A percentile compares a stretch with the other conserved stretches of the same genome.
phyloP scores from a whole-genome alignment of 2,888 invertebrate genomes.

The Thecophora atra region DNA sequence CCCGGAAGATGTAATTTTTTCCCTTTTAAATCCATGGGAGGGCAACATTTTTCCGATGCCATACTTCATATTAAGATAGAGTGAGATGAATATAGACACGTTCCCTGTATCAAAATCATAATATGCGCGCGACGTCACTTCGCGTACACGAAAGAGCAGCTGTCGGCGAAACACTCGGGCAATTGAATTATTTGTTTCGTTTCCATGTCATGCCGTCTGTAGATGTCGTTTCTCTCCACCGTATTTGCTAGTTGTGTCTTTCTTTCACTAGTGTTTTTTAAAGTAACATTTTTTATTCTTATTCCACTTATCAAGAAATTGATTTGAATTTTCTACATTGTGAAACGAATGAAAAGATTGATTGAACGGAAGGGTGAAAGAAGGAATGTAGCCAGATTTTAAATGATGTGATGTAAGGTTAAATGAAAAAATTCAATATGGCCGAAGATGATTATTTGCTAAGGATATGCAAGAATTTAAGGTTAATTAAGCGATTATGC shows the following conservation, averaged over 20 bases:
- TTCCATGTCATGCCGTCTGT: background rate
- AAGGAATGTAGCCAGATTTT: background rate
- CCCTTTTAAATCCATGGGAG: background rate
- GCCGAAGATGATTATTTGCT: conserved; percentile 6
- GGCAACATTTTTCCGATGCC: conserved; percentile 7
- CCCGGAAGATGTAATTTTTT: background rate
- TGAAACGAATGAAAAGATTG: background rate
- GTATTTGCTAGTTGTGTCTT: conserved; percentile 14
- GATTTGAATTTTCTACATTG: conserved; percentile 13
- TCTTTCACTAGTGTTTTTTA: background rate
- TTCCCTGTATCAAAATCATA: background rate
- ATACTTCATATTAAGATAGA: conserved; percentile 1
- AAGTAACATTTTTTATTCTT: conserved; percentile 10
- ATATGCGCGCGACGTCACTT: conserved; percentile 12
- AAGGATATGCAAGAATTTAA: background rate
- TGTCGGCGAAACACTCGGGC: conserved; percentile 25
- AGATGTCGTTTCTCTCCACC: too few relatives aligned
- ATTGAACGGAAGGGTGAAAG: background rate
- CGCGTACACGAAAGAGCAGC: conserved; percentile 10
- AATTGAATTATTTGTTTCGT: conserved; percentile 18
- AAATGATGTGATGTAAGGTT: conserved; percentile 7
- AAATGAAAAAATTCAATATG: conserved; percentile 19
- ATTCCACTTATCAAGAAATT: conserved; percentile 21
- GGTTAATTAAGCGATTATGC: too few relatives aligned
- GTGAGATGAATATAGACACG: conserved; percentile 22